Evolutionary conservation across 2,113 vertebrate genomes (phyloP), one percentile per base, ranked within the genome.

Genomic region (Emydocephalus ijimae): DNA sequence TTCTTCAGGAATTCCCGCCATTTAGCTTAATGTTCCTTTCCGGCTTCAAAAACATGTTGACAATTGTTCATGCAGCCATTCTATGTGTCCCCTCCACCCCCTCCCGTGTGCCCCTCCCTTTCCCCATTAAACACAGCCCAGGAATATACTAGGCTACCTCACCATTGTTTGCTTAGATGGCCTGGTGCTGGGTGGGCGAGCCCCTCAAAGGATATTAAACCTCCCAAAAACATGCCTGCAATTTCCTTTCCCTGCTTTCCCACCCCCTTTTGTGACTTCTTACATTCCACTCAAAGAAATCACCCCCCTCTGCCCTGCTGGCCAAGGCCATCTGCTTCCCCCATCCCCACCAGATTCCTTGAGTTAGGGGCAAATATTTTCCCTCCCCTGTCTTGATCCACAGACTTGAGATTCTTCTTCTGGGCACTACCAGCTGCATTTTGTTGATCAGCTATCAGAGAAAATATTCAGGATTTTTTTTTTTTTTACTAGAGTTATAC

Each of bases 261-360:
- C 86, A 43, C 24, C 90, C 81, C 8, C 55, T 10, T 43, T 29
- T 7, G 85, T 93, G 86, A 89, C 88, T 93, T 89, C 93, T 91
- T 69, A 24, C 0, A 90, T 56, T 88, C 87, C 92, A 96, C 94
- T 95, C 94, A 94, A 92, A 48, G 91, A 87, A 43, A 50, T 1
- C 24, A 61, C 24, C 57, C 12, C 11, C 7, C 55, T 95, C 95
- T 93, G 93, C 48, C 48, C 48, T 95, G 69, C 57, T 93, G 26
- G 94, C 92, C 94, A 93, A 89, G 0, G 0, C 89, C 89, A 85
- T 92, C 94, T 94, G 91, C 61, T 94, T 93, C 92, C 94, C 91
- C 24, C 3, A 29, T 21, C 81, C 34, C 24, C 93, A 96, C 92
- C 88, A 55, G 57, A 95, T 95, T 92, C 92, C 94, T 94, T 86